Evolutionary conservation across 2,888 invertebrate genomes (phyloP).

Genomic region (Noctua janthe): DNA sequence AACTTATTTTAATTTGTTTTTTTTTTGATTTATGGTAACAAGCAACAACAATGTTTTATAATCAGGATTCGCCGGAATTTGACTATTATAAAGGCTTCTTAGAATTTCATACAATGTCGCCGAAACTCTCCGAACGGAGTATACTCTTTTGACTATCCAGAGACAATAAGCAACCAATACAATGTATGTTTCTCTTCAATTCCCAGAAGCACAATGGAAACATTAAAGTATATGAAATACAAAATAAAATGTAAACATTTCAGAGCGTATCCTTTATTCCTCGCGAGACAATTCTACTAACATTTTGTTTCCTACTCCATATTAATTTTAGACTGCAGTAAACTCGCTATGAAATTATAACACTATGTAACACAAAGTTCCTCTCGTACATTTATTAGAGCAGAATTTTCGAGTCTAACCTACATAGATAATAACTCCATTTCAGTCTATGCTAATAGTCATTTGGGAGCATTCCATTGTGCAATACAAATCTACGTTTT

Average conservation of each 20-base stretch:
- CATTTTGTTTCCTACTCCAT: conserved; percentile 49
- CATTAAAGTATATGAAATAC: conserved; percentile 44
- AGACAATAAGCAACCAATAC: conserved; percentile 36
- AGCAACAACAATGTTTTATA: background rate
- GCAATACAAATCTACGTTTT: conserved; percentile 56
- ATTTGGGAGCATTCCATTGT: conserved; percentile 63
- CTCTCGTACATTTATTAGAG: conserved; percentile 39
- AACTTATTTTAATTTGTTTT: too few relatives aligned
- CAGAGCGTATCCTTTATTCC: conserved; percentile 35
- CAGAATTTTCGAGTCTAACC: conserved; percentile 44
- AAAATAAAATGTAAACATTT: conserved; percentile 51
- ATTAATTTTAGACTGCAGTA: conserved; percentile 57
- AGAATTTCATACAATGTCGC: background rate
- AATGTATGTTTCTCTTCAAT: conserved; percentile 38
- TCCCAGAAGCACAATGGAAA: conserved; percentile 28
- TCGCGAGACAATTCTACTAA: conserved; percentile 48
- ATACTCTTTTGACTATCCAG: conserved; percentile 6
- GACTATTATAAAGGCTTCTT: background rate
- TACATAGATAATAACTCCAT: conserved; percentile 48
- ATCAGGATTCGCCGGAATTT: background rate
- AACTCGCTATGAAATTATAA: conserved; percentile 54
- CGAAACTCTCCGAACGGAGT: background rate
- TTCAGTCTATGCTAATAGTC: conserved; percentile 48
- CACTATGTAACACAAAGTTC: conserved; percentile 41
- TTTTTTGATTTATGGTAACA: background rate